These are phyloP conservation scores for Eurystomus glaucurus DNA, from an alignment of 2,797 vertebrate species.

Conservation along the genomic window DNA sequence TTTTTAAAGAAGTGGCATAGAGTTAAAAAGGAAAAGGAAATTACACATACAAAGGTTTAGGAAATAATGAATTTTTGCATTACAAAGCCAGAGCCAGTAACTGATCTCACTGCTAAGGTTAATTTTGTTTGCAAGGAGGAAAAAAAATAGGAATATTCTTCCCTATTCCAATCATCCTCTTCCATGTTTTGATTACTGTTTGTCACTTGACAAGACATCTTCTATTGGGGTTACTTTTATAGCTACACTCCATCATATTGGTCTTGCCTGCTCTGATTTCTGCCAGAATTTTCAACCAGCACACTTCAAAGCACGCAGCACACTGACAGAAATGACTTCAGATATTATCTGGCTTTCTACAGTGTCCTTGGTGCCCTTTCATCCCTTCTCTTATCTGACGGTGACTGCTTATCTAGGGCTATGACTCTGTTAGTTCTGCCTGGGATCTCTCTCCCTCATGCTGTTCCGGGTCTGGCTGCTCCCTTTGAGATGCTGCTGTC, in stretches of 20 bases:
- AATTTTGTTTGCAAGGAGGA: background rate
- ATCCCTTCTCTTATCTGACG: slow-evolving; percentile 14
- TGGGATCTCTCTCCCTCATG: background rate
- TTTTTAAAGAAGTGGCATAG: background rate
- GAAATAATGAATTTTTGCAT: slow-evolving; percentile 1
- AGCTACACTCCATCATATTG: background rate
- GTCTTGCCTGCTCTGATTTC: slow-evolving; percentile 1
- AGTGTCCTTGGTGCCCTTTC: background rate
- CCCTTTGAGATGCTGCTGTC: slow-evolving; percentile 9
- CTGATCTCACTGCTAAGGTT: background rate
- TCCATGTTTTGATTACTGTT: slow-evolving; percentile 22
- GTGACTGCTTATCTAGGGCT: background rate
- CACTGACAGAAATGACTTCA: background rate
- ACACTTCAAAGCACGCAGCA: slow-evolving; percentile 29
- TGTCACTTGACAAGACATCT: background rate
- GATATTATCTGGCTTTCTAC: slow-evolving; percentile 7
- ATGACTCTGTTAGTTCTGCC: slow-evolving; percentile 33
- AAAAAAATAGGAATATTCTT: background rate
- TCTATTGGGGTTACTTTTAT: background rate
- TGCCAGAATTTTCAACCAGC: slow-evolving; percentile 22
- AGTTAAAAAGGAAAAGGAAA: background rate
- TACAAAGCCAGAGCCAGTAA: background rate
- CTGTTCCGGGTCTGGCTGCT: background rate
- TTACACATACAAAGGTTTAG: background rate
- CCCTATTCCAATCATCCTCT: background rate